These are phyloP conservation scores for Chloroceryle amazona DNA, from an alignment of 2,797 vertebrate species.

Conservation along the genomic window DNA sequence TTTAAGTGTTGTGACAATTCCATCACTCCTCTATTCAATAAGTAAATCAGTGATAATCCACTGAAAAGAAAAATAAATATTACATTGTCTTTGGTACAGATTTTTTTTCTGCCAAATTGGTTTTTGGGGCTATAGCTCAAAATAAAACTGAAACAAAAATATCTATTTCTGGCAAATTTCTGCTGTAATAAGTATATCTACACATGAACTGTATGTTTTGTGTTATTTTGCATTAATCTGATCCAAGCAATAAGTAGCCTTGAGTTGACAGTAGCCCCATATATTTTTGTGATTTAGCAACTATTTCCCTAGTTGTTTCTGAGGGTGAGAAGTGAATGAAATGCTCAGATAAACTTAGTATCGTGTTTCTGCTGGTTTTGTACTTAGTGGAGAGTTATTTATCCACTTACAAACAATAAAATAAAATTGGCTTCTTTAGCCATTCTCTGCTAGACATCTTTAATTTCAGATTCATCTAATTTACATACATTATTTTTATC, in stretches of 20 bases:
- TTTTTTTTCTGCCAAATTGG: not conserved
- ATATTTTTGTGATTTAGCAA: not conserved
- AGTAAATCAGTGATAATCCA: not conserved
- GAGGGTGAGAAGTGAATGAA: not conserved
- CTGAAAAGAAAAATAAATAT: not conserved
- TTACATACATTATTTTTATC: conserved; percentile 78
- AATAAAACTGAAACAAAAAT: not conserved
- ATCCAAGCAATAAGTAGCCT: not conserved
- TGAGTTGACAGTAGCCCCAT: not conserved
- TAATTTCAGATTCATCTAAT: conserved; percentile 69
- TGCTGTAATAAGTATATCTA: not conserved
- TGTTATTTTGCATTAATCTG: not conserved
- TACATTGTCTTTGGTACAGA: fast-evolving
- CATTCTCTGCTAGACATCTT: conserved; percentile 58
- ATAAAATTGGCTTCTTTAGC: conserved; percentile 50
- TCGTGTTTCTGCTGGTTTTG: not conserved
- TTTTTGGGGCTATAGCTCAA: not conserved
- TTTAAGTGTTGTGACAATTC: not conserved
- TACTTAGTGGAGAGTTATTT: conserved; percentile 46
- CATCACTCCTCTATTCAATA: not conserved
- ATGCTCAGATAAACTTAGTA: not conserved
- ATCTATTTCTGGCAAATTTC: not conserved
- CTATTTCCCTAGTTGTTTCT: not conserved
- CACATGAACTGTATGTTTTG: not conserved
- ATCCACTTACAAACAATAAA: conserved; percentile 49